Conservation (phyloP, 2,113 vertebrate genomes). For the Talpa occidentalis region DNA sequence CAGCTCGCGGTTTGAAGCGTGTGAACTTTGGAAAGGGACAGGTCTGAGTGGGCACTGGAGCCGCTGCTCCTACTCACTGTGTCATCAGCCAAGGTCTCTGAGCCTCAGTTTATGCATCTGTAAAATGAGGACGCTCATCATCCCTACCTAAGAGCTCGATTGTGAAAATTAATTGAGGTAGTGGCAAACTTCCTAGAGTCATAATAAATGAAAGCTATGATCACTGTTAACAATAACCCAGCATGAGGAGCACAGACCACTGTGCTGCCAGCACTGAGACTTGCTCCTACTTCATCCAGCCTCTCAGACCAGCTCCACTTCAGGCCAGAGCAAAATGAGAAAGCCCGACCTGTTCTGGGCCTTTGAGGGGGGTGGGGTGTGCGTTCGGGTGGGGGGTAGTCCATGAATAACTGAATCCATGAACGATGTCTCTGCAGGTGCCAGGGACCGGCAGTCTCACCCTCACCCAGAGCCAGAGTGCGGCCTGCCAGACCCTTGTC, state of each 20-base stretch:
- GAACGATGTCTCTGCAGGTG: constrained; percentile 53
- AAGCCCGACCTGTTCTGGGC: not conserved
- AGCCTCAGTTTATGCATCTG: not conserved
- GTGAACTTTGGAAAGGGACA: not conserved
- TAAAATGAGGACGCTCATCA: not conserved
- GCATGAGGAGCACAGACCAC: not conserved
- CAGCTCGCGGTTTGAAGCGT: not conserved
- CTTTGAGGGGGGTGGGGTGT: not conserved
- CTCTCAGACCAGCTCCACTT: not conserved
- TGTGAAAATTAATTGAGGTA: not conserved
- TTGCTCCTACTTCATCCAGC: not conserved
- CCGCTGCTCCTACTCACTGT: not conserved
- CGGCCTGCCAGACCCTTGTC: constrained; percentile 63
- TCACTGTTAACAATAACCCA: not conserved
- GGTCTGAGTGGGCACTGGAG: not conserved
- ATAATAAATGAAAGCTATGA: not conserved
- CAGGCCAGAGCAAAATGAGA: not conserved
- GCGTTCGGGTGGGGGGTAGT: not conserved
- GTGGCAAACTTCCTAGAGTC: not conserved
- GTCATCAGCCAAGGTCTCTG: not conserved
- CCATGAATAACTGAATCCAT: not conserved
- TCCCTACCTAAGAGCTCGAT: not conserved
- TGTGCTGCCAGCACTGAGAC: accelerated
- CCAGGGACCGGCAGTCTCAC: not conserved
- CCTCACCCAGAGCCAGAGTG: not conserved